Conservation (phyloP, 2,888 invertebrate species). For the Cryptocheilus praepositus region DNA sequence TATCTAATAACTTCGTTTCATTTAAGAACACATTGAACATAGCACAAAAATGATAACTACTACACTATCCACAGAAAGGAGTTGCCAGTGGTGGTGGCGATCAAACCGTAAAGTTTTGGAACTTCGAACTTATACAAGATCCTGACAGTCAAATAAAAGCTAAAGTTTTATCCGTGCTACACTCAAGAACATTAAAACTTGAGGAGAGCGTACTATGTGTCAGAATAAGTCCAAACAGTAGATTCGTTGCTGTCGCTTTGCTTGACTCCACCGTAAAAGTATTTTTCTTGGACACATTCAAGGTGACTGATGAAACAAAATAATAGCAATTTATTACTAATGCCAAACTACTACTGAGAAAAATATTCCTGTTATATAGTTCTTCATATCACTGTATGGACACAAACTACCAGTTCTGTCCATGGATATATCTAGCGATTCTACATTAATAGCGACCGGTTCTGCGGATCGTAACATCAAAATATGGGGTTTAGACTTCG, state of each 20-base stretch:
- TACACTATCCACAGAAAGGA: constrained; percentile 75
- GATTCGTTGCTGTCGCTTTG: constrained; percentile 91
- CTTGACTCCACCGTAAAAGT: constrained; percentile 96
- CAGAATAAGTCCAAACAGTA: constrained; percentile 88
- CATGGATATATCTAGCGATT: constrained; percentile 94
- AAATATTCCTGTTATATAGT: constrained; percentile 77
- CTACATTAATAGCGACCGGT: constrained; percentile 91
- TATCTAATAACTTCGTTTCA: constrained; percentile 65
- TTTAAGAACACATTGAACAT: constrained; percentile 7
- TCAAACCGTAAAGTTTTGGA: constrained; percentile 94
- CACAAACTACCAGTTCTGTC: constrained; percentile 96
- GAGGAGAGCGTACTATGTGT: constrained; percentile 92
- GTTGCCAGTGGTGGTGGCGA: constrained; percentile 92
- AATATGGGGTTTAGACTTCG: constrained; percentile 99
- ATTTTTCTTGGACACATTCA: constrained; percentile 95
- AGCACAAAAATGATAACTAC: constrained; percentile 12
- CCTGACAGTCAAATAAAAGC: constrained; percentile 80
- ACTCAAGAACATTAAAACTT: constrained; percentile 88
- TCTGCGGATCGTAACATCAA: constrained; percentile 97
- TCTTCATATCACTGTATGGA: constrained; percentile 95
- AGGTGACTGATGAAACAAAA: constrained; percentile 77
- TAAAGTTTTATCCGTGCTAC: constrained; percentile 85
- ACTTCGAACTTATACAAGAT: constrained; percentile 89
- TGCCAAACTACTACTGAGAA: constrained; percentile 3
- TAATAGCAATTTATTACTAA: constrained; percentile 7